These are phyloP conservation scores for Falcaria lacertinaria DNA, from an alignment of 2,888 invertebrate genomes.

Conservation along the genomic window DNA sequence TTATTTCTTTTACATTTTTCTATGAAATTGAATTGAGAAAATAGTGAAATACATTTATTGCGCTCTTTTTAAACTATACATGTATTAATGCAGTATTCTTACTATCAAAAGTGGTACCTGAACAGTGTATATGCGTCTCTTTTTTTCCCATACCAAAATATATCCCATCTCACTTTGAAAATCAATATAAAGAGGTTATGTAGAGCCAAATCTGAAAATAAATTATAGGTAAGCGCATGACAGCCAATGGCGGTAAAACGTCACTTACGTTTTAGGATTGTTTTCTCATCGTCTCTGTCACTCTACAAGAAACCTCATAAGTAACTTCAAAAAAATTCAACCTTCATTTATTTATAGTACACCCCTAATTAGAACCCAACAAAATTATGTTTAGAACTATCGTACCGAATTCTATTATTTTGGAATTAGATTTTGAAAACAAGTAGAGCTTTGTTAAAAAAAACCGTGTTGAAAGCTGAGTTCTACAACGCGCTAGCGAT, in stretches of 20 bases:
- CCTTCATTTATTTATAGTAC: neutral
- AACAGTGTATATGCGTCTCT: neutral
- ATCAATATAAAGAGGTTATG: neutral
- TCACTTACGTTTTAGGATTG: neutral
- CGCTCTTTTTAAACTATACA: no score
- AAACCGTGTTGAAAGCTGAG: conserved; percentile 22
- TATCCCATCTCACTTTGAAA: neutral
- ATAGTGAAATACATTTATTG: no score
- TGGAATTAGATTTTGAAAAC: neutral
- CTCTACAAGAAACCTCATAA: neutral
- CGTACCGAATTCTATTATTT: neutral
- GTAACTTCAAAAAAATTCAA: neutral
- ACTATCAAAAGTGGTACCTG: no score
- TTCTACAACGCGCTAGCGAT: conserved; percentile 56
- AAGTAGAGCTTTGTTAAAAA: neutral
- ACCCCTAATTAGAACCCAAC: neutral
- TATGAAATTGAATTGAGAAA: no score
- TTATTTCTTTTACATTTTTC: no score
- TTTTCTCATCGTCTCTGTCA: neutral
- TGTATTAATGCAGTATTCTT: no score
- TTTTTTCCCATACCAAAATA: neutral
- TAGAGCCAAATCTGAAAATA: neutral
- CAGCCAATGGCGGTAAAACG: neutral
- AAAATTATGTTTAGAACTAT: neutral
- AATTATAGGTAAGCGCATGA: neutral